These are phyloP conservation scores for Selene dorsalis DNA, from an alignment of 2,797 vertebrate species.

Conservation along the genomic window DNA sequence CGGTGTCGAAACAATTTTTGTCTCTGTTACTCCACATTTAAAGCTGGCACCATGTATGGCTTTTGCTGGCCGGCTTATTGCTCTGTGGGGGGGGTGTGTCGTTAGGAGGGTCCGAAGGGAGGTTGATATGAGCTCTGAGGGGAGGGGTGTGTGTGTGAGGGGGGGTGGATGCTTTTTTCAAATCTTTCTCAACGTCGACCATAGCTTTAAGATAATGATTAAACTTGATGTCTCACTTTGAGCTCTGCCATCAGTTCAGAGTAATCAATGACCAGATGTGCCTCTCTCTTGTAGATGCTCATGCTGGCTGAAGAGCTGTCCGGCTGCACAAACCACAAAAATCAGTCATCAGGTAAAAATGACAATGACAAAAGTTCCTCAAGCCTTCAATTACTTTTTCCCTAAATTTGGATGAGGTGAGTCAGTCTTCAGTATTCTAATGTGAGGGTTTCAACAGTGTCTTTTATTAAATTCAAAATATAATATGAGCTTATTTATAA, in stretches of 20 bases:
- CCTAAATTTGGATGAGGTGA: neutral
- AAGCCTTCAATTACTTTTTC: neutral
- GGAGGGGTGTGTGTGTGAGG: too few relatives aligned
- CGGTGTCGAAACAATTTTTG: too few relatives aligned
- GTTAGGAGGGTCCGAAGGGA: too few relatives aligned
- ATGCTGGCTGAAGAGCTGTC: constrained; percentile 73
- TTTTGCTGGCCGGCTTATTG: too few relatives aligned
- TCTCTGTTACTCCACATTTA: too few relatives aligned
- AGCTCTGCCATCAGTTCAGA: constrained; percentile 79
- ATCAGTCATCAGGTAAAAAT: neutral
- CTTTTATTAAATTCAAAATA: neutral
- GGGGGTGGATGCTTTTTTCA: too few relatives aligned
- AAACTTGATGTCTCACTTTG: constrained; percentile 79
- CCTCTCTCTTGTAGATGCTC: constrained; percentile 89
- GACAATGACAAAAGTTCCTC: neutral
- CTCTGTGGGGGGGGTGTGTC: too few relatives aligned
- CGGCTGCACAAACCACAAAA: constrained; percentile 77
- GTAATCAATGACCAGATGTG: constrained; percentile 88
- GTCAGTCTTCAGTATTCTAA: neutral
- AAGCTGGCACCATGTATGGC: too few relatives aligned
- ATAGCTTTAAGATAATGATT: neutral
- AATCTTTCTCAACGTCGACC: too few relatives aligned
- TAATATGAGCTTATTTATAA: neutral
- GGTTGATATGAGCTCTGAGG: too few relatives aligned
- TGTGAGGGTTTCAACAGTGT: neutral